A percentile compares a stretch with the other conserved stretches of the same genome.
Evolutionary conservation across 2,113 vertebrate species (phyloP).

Genomic region (Hydrochoerus hydrochaeris): DNA sequence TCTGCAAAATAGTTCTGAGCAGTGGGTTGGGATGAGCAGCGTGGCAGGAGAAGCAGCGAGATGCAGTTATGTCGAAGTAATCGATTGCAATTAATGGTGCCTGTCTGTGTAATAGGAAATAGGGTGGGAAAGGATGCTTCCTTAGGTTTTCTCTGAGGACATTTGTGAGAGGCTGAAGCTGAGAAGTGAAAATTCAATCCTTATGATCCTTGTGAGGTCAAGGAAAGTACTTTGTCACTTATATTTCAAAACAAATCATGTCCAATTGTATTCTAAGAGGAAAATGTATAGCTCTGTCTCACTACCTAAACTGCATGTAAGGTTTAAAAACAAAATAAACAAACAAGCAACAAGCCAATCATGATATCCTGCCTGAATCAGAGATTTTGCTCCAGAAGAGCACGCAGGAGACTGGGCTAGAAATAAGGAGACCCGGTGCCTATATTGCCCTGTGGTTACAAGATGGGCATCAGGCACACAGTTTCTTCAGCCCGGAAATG

Average conservation of each 20-base stretch:
- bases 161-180: not conserved
- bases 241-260: not conserved
- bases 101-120: slow-evolving; percentile 48
- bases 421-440: not conserved
- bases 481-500: not conserved
- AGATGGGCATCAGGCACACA: not conserved
- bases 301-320: not conserved
- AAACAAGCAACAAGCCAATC: not conserved
- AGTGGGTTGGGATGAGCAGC: slow-evolving; percentile 40
- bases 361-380: not conserved
- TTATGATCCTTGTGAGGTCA: slow-evolving; percentile 26
- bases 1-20: slow-evolving; percentile 52
- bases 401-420: not conserved
- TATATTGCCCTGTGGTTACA: not conserved
- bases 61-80: not conserved
- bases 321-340: not conserved
- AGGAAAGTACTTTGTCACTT: slow-evolving; percentile 4
- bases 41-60: slow-evolving; percentile 19
- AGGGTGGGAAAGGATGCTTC: not conserved
- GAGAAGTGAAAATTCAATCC: not conserved
- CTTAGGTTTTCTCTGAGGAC: not conserved
- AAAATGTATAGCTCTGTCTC: not conserved
- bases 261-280: not conserved
- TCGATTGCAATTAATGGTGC: not conserved
- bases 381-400: not conserved